phyloP scores from a whole-genome alignment of 2,113 vertebrate species.

The Cochlearius cochlearius region DNA sequence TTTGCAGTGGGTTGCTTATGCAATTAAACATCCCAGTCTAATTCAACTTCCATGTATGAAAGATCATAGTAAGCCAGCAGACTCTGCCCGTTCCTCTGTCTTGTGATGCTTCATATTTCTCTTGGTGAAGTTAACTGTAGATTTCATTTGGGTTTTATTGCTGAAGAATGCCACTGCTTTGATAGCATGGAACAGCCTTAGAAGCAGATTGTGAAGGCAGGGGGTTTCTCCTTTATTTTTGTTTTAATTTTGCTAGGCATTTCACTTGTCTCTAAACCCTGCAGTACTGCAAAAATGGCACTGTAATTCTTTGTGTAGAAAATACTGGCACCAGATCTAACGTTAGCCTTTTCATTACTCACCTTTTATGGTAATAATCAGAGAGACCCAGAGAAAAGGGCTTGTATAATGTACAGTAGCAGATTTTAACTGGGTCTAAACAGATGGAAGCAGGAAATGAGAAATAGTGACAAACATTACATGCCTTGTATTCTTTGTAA shows the following conservation, averaged over 20 bases:
- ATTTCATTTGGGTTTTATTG: background rate
- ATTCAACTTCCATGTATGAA: background rate
- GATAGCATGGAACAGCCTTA: background rate
- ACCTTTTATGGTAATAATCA: background rate
- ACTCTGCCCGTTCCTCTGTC: background rate
- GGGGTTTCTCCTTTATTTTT: background rate
- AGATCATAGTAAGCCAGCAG: background rate
- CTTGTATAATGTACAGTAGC: background rate
- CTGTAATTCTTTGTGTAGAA: background rate
- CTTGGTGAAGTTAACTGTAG: background rate
- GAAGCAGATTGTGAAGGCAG: background rate
- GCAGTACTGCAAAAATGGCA: background rate
- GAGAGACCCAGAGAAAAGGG: background rate
- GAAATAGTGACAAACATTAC: background rate
- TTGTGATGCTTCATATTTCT: background rate
- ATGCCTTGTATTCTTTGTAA: background rate
- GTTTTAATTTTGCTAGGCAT: background rate
- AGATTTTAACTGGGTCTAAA: background rate
- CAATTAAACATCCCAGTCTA: background rate
- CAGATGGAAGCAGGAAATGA: constrained; percentile 23
- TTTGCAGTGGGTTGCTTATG: background rate
- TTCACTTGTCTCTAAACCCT: background rate
- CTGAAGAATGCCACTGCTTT: background rate
- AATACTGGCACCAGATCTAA: background rate
- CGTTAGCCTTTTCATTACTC: background rate